These are phyloP conservation scores for Pachyrhynchus sulphureomaculatus DNA, from an alignment of 1,140 invertebrate species.

Conservation along the genomic window DNA sequence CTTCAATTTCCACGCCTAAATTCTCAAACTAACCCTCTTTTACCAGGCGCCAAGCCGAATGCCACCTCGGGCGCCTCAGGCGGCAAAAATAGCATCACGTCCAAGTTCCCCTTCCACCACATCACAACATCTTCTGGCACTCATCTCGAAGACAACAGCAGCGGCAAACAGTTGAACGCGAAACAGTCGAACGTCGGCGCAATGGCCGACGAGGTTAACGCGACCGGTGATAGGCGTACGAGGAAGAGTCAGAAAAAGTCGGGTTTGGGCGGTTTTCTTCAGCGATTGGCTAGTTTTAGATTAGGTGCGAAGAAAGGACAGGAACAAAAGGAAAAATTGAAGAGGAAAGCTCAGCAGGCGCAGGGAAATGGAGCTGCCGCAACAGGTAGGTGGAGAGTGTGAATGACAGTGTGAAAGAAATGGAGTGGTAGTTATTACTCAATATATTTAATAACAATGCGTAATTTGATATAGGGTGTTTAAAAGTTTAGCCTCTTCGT, in stretches of 20 bases:
- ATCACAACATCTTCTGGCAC: background rate
- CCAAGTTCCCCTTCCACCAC: constrained; percentile 24
- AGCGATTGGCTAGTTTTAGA: constrained; percentile 54
- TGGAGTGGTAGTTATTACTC: too few species aligned
- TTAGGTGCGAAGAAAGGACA: constrained; percentile 52
- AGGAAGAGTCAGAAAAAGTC: constrained; percentile 28
- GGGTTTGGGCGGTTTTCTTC: constrained; percentile 53
- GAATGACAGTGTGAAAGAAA: too few species aligned
- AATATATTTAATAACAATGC: too few species aligned
- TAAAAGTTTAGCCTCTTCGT: too few species aligned
- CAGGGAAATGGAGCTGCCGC: constrained; percentile 9
- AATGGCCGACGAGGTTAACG: constrained; percentile 25
- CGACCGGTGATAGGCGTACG: constrained; percentile 12
- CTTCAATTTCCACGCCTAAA: too few species aligned
- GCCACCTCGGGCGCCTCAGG: background rate
- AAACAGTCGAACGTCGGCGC: constrained; percentile 24
- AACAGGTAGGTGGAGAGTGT: constrained; percentile 8
- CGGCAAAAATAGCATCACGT: constrained; percentile 30
- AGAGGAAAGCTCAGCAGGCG: constrained; percentile 36
- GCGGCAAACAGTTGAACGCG: constrained; percentile 4
- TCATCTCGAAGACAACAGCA: constrained; percentile 1
- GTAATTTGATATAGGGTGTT: too few species aligned
- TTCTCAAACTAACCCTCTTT: background rate
- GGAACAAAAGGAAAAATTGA: constrained; percentile 40
- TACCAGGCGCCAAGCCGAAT: constrained; percentile 13